Evolutionary conservation across 1,140 invertebrate species (phyloP).

Genomic region (Littorina saxatilis): DNA sequence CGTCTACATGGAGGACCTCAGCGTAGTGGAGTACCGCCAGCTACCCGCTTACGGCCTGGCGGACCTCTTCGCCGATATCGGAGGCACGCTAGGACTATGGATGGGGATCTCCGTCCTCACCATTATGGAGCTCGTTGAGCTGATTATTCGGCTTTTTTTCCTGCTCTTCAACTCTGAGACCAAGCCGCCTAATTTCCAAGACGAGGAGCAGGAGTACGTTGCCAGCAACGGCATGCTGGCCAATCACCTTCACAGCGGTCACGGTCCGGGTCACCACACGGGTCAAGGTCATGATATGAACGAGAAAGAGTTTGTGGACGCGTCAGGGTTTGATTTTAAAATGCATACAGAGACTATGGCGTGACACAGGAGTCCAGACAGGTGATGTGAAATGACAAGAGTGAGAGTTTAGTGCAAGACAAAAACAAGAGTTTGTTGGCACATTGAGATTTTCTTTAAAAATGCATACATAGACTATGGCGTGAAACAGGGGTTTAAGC

Average conservation of each 20-base stretch:
- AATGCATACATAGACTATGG: too few relatives aligned
- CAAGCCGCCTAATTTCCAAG: conserved; percentile 41
- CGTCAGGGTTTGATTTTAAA: not conserved
- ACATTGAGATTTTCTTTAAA: too few relatives aligned
- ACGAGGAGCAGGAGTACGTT: conserved; percentile 44
- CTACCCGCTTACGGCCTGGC: conserved; percentile 69
- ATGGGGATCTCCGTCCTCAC: conserved; percentile 73
- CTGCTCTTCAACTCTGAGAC: conserved; percentile 67
- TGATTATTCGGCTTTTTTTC: conserved; percentile 62
- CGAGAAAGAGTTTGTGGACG: conserved; percentile 16
- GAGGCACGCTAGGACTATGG: conserved; percentile 71
- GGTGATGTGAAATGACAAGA: too few relatives aligned
- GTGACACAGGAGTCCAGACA: too few relatives aligned
- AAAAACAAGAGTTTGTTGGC: too few relatives aligned
- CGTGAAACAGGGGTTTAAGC: too few relatives aligned
- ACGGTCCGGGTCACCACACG: conserved; percentile 28
- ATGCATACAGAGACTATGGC: conserved; percentile 1
- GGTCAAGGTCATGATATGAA: conserved; percentile 26
- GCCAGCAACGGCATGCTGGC: conserved; percentile 43
- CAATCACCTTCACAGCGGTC: conserved; percentile 29
- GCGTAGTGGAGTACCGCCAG: conserved; percentile 69
- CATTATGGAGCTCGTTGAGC: conserved; percentile 70
- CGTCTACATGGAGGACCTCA: conserved; percentile 69
- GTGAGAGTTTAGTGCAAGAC: too few relatives aligned
- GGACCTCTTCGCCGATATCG: conserved; percentile 71